Conservation (phyloP, 2,888 invertebrate species). For the Andricus curvator region DNA sequence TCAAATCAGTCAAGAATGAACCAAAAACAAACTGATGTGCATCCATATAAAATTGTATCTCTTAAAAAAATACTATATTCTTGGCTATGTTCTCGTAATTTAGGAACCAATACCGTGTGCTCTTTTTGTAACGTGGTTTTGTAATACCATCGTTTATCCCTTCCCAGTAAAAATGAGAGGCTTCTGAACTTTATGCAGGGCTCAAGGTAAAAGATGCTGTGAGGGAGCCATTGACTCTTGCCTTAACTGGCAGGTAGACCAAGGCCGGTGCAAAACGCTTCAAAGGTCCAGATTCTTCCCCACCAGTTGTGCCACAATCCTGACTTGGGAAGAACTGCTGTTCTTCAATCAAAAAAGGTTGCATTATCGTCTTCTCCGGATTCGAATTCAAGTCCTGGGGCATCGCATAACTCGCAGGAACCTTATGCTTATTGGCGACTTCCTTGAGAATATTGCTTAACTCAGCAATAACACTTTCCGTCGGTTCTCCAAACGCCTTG, state of each 20-base stretch:
- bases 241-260: conserved; percentile 95
- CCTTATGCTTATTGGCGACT: conserved; percentile 80
- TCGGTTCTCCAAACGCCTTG: conserved; percentile 72
- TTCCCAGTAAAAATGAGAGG: background rate
- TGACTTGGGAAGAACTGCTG: conserved; percentile 43
- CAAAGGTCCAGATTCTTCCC: conserved; percentile 67
- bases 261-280: conserved; percentile 92
- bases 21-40: conserved; percentile 37
- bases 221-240: conserved; percentile 90
- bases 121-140: conserved; percentile 58
- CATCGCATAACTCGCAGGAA: conserved; percentile 84
- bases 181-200: conserved; percentile 85
- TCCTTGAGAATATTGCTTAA: conserved; percentile 79
- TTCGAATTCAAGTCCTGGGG: conserved; percentile 80
- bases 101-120: conserved; percentile 75
- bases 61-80: conserved; percentile 59
- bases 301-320: conserved; percentile 44
- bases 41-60: conserved; percentile 56
- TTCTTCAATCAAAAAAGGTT: conserved; percentile 93
- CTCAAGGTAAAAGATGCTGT: conserved; percentile 96
- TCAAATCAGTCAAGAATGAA: background rate
- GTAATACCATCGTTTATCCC: conserved; percentile 6
- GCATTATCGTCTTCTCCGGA: conserved; percentile 88
- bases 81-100: conserved; percentile 46
- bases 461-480: conserved; percentile 78